phyloP scores from a whole-genome alignment of 2,797 vertebrate genomes.

The Onychomys leucogaster region DNA sequence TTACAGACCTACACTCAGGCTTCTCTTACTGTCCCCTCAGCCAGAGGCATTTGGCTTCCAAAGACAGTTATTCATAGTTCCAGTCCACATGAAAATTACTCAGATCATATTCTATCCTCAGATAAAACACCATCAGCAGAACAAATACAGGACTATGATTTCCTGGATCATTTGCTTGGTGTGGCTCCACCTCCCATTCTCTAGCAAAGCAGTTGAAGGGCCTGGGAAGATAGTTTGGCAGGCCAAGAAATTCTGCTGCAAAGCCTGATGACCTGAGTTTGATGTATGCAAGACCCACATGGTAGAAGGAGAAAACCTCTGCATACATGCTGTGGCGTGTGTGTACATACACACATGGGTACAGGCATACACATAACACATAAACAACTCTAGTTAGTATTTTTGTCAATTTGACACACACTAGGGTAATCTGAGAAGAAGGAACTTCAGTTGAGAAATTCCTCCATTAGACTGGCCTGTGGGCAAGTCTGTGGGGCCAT shows the following conservation, averaged over 20 bases:
- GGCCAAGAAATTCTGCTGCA: not conserved
- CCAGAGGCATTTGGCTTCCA: slow-evolving; percentile 48
- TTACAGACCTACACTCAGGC: not conserved
- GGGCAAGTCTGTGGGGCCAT: no score
- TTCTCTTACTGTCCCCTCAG: not conserved
- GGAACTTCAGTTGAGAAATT: not conserved
- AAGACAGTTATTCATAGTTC: slow-evolving; percentile 43
- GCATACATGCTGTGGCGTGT: not conserved
- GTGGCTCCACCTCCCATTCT: not conserved
- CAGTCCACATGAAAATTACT: slow-evolving; percentile 21
- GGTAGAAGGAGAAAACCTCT: not conserved
- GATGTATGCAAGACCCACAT: not conserved
- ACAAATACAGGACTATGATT: not conserved
- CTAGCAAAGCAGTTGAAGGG: slow-evolving; percentile 18
- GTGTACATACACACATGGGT: no score
- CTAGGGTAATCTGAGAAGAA: not conserved
- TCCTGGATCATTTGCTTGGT: not conserved
- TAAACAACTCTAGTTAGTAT: not conserved
- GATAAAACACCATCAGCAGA: slow-evolving; percentile 24
- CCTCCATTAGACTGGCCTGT: not conserved
- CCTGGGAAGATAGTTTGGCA: not conserved
- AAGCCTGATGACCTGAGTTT: not conserved
- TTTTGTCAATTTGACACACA: not conserved
- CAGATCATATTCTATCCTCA: not conserved
- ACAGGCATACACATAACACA: not conserved